A percentile compares a stretch with the other conserved stretches of the same genome.
Evolutionary conservation across 2,888 invertebrate genomes (phyloP).

Genomic region (Apeira syringaria): DNA sequence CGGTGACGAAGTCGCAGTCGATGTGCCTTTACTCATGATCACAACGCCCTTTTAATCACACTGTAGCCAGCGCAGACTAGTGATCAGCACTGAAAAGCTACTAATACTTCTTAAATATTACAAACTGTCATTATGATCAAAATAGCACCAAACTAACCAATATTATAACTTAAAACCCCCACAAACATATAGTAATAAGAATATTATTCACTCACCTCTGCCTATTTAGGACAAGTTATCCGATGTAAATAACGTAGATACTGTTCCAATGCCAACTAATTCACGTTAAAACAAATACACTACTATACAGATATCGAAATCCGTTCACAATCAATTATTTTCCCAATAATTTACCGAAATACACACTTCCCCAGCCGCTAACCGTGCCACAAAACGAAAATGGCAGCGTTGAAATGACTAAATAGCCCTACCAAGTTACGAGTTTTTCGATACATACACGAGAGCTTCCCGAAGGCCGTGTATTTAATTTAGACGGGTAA

Average conservation of each 20-base stretch:
- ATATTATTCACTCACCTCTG: constrained; percentile 71
- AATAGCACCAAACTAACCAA: background rate
- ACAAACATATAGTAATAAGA: constrained; percentile 33
- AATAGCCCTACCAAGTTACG: no score
- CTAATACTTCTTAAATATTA: background rate
- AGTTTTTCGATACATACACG: no score
- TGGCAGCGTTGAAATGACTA: constrained; percentile 70
- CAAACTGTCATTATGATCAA: background rate
- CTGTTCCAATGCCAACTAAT: constrained; percentile 39
- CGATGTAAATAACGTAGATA: constrained; percentile 47
- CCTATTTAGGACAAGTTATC: constrained; percentile 68
- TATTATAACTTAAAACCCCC: constrained; percentile 9
- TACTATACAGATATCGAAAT: constrained; percentile 41
- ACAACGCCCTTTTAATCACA: constrained; percentile 68
- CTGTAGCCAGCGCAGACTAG: constrained; percentile 6
- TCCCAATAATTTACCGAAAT: constrained; percentile 49
- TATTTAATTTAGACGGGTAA: background rate
- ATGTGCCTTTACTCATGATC: constrained; percentile 59
- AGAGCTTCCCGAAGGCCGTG: no score
- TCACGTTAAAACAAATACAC: constrained; percentile 47
- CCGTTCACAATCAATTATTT: constrained; percentile 52
- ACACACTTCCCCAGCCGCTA: constrained; percentile 68
- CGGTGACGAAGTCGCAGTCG: constrained; percentile 55
- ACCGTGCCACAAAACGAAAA: constrained; percentile 82
- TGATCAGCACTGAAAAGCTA: background rate